Percentiles rank a stretch among this genome's conserved stretches.
phyloP scores from a whole-genome alignment of 2,113 vertebrate genomes.

The Phodopus roborovskii region DNA sequence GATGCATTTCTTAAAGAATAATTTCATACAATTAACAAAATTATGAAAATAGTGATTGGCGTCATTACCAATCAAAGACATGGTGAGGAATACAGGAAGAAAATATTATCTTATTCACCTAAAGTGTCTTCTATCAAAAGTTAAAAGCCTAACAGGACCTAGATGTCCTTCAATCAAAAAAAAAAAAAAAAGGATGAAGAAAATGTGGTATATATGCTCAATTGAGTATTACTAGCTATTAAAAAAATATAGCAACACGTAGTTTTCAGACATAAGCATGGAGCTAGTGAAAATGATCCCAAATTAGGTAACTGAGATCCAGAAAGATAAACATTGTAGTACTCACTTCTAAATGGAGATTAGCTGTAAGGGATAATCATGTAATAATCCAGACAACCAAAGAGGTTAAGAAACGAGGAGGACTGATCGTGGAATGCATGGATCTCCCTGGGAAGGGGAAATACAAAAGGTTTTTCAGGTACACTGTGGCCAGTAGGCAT shows the following conservation, averaged over 20 bases:
- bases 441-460: neutral
- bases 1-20: neutral
- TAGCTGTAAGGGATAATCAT: neutral
- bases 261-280: neutral
- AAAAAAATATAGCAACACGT: neutral
- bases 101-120: neutral
- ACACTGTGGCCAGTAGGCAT: neutral
- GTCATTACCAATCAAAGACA: neutral
- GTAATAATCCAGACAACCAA: neutral
- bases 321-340: neutral
- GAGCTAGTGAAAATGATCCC: neutral
- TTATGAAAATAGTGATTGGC: neutral
- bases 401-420: neutral
- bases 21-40: neutral
- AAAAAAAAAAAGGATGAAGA: neutral
- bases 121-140: neutral
- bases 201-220: neutral
- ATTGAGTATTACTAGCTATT: neutral
- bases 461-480: neutral
- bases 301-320: neutral
- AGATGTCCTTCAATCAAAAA: neutral
- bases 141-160: neutral
- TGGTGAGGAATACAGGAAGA: neutral
- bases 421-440: neutral
- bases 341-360: neutral